Percentiles rank a stretch among this genome's conserved stretches.
Conservation (phyloP, 2,113 vertebrate species). For the Ciconia maguari region DNA sequence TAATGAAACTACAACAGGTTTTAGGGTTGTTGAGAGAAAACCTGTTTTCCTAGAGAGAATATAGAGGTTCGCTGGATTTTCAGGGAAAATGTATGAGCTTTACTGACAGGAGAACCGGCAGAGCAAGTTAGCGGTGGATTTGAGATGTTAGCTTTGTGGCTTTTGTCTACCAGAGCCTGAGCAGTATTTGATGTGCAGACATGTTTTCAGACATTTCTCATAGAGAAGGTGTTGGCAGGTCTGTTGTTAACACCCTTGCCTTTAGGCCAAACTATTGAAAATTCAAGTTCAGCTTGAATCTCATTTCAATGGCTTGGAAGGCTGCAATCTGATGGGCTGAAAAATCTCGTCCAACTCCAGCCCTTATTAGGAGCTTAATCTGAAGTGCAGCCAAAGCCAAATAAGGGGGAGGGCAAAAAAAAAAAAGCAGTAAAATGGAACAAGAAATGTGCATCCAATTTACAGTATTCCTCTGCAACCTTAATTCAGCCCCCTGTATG, state of each 20-base stretch:
- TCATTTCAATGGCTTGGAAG: constrained; percentile 48
- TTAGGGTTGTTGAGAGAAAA: not conserved
- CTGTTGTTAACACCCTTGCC: constrained; percentile 60
- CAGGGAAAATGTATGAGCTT: not conserved
- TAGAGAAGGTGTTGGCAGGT: constrained; percentile 60
- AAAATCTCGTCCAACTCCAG: constrained; percentile 33
- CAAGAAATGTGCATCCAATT: constrained; percentile 62
- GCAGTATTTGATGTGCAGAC: constrained; percentile 38
- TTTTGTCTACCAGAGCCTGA: constrained; percentile 41
- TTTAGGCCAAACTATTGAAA: constrained; percentile 64
- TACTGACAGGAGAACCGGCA: not conserved
- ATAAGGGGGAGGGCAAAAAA: not conserved
- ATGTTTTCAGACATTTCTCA: constrained; percentile 38
- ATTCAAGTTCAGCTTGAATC: constrained; percentile 60
- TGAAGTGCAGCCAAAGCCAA: constrained; percentile 33
- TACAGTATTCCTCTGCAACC: constrained; percentile 39
- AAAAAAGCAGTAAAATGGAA: constrained; percentile 24
- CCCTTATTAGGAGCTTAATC: constrained; percentile 65
- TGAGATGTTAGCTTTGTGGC: constrained; percentile 38
- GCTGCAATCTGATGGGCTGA: constrained; percentile 53
- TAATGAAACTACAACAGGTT: not conserved
- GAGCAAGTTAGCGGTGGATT: not conserved
- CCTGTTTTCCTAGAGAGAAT: not conserved
- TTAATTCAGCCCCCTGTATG: constrained; percentile 15
- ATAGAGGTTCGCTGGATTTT: not conserved